These are phyloP conservation scores for Chiloscyllium plagiosum DNA, from an alignment of 2,113 vertebrate species.

Conservation along the genomic window DNA sequence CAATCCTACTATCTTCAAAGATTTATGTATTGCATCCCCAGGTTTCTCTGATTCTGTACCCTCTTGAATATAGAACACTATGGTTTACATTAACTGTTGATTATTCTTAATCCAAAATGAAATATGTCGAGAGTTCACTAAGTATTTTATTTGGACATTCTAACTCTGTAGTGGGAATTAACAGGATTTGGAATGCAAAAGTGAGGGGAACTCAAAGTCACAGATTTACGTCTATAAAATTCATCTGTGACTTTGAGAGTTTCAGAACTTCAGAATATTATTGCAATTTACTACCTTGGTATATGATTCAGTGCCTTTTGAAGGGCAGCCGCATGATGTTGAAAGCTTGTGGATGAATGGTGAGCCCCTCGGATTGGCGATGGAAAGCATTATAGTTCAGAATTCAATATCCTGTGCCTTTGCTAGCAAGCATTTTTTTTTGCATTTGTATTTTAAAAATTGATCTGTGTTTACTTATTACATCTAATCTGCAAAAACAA, in stretches of 20 bases:
- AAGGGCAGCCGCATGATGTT: background rate
- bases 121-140: background rate
- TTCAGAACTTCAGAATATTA: background rate
- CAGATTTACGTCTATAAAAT: background rate
- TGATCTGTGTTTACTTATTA: background rate
- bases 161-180: background rate
- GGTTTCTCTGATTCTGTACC: background rate
- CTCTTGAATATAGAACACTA: background rate
- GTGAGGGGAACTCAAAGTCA: background rate
- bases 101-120: background rate
- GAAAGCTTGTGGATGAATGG: background rate
- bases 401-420: background rate
- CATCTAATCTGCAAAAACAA: background rate
- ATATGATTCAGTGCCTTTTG: background rate
- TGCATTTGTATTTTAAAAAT: background rate
- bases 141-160: background rate
- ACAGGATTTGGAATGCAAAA: background rate
- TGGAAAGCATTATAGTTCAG: background rate
- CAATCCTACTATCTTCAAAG: background rate
- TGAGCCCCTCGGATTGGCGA: background rate
- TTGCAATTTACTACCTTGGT: background rate
- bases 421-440: background rate
- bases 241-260: background rate
- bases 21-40: background rate
- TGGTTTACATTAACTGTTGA: background rate